Percentiles rank a stretch among this genome's conserved stretches.
These are phyloP conservation scores for Sinhomidia bicolor DNA, from an alignment of 2,888 invertebrate genomes.

Conservation along the genomic window DNA sequence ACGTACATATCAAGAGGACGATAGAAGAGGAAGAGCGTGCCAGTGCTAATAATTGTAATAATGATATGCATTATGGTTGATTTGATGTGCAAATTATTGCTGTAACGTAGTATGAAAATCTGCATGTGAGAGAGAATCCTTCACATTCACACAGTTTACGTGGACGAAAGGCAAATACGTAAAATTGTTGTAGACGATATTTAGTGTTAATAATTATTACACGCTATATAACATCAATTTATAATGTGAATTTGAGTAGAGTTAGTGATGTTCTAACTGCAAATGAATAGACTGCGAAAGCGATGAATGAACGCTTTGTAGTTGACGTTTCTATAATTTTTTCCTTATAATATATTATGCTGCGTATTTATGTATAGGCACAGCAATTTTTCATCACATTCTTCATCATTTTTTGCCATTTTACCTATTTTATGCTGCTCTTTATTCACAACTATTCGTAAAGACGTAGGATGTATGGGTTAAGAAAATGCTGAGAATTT, in stretches of 20 bases:
- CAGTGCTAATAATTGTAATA: slow-evolving; percentile 48
- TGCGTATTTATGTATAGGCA: no score
- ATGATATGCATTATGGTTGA: slow-evolving; percentile 38
- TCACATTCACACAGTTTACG: neutral
- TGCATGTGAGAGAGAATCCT: slow-evolving; percentile 22
- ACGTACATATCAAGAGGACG: neutral
- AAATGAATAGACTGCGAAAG: neutral
- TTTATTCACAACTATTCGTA: slow-evolving; percentile 5
- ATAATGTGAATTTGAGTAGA: no score
- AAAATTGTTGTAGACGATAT: neutral
- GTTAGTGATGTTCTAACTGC: no score
- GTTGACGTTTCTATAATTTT: slow-evolving; percentile 7
- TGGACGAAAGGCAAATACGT: neutral
- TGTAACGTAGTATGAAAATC: neutral
- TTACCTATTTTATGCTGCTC: neutral
- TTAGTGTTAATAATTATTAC: slow-evolving; percentile 18
- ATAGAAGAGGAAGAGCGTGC: slow-evolving; percentile 55
- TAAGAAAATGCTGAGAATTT: slow-evolving; percentile 64
- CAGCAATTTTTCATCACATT: neutral
- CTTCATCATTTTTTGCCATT: no score
- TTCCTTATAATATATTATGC: no score
- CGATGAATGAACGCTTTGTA: neutral
- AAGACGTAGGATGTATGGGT: slow-evolving; percentile 14
- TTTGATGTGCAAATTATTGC: slow-evolving; percentile 58
- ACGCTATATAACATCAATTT: neutral